A percentile compares a stretch with the other conserved stretches of the same genome.
These are phyloP conservation scores for Alviniconcha marisindica DNA, from an alignment of 1,140 invertebrate genomes.

Conservation along the genomic window DNA sequence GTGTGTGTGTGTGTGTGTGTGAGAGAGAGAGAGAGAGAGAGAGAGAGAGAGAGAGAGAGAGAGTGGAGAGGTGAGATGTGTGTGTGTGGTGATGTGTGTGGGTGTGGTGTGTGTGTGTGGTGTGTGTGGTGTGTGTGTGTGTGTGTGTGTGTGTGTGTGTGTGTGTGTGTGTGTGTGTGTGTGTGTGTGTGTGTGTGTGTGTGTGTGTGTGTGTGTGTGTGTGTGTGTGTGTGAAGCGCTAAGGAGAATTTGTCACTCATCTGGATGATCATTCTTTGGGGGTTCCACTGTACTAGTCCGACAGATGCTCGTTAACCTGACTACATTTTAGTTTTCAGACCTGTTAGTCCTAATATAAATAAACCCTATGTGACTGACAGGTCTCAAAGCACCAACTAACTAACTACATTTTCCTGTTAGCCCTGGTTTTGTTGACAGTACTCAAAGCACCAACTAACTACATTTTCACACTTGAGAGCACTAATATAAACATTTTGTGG, in stretches of 20 bases:
- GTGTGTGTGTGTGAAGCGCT: not conserved
- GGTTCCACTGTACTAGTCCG: too few species aligned
- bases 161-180: slow-evolving; percentile 25
- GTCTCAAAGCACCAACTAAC: too few species aligned
- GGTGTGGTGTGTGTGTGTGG: not conserved
- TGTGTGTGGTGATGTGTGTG: not conserved
- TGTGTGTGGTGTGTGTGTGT: not conserved
- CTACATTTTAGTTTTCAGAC: too few species aligned
- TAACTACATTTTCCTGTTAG: too few species aligned
- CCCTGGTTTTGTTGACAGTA: too few species aligned
- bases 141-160: slow-evolving; percentile 23
- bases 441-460: too few species aligned
- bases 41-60: slow-evolving; percentile 27
- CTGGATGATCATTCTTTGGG: too few species aligned
- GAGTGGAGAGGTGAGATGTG: slow-evolving; percentile 7
- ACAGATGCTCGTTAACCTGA: too few species aligned
- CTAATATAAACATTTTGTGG: too few species aligned
- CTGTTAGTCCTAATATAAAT: too few species aligned
- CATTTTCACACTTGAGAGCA: too few species aligned
- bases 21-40: not conserved
- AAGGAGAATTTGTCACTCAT: not conserved
- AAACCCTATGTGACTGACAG: too few species aligned
- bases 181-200: not conserved
- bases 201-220: not conserved
- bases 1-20: not conserved